phyloP scores from a whole-genome alignment of 1,140 invertebrate genomes.

The Ridgeia piscesae region DNA sequence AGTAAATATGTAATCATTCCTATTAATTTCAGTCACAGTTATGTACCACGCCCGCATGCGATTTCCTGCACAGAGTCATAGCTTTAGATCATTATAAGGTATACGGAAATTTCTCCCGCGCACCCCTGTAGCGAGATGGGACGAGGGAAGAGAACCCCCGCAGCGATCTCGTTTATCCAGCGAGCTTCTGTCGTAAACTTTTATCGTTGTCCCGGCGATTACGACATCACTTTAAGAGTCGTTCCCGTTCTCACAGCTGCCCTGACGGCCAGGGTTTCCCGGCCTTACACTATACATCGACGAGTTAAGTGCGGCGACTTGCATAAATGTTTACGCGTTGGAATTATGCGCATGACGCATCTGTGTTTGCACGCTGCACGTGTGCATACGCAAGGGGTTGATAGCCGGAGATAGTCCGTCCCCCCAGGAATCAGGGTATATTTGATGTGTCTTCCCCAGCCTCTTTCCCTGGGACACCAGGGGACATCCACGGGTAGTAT shows the following conservation, averaged over 20 bases:
- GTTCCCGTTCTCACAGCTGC: neutral
- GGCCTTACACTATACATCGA: neutral
- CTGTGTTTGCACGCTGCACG: neutral
- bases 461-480: neutral
- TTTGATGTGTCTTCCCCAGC: neutral
- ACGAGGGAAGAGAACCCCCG: neutral
- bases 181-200: neutral
- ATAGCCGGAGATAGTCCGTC: neutral
- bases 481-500: neutral
- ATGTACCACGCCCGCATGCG: no score
- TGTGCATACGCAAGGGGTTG: neutral
- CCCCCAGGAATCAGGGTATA: neutral
- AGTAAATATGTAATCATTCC: no score
- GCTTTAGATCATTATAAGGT: neutral
- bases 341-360: neutral
- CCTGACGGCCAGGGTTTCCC: neutral
- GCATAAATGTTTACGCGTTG: neutral
- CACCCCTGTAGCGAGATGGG: neutral
- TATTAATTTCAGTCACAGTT: no score
- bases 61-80: no score
- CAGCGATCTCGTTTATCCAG: neutral
- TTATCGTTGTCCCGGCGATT: neutral
- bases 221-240: neutral
- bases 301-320: neutral
- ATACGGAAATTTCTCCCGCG: neutral